Evolutionary conservation across 1,140 invertebrate genomes (phyloP).

Genomic region (Aphelenchoides avenae): DNA sequence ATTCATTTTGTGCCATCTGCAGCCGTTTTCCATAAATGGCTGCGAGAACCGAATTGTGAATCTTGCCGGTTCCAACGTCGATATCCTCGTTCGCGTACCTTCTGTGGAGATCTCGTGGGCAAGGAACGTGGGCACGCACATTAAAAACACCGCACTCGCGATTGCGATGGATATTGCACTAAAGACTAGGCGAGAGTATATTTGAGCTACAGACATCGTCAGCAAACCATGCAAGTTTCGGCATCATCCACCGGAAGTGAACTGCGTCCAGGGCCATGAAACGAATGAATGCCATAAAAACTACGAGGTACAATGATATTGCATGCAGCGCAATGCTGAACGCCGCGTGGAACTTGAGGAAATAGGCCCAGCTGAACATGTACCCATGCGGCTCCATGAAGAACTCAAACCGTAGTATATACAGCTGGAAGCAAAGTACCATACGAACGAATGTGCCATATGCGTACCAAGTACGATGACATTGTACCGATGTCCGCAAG

Average conservation of each 20-base stretch:
- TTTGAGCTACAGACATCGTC: no score
- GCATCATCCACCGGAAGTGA: slow-evolving; percentile 41
- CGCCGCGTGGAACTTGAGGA: slow-evolving; percentile 39
- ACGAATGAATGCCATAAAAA: slow-evolving; percentile 48
- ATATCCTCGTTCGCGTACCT: neutral
- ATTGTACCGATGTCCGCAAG: slow-evolving; percentile 49
- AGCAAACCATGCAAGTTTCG: slow-evolving; percentile 35
- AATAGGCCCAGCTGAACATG: slow-evolving; percentile 15
- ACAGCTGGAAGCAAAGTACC: slow-evolving; percentile 34
- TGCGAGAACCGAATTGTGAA: slow-evolving; percentile 31
- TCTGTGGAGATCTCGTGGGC: slow-evolving; percentile 35
- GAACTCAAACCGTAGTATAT: slow-evolving; percentile 47
- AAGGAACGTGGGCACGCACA: slow-evolving; percentile 40
- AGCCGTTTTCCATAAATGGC: slow-evolving; percentile 29
- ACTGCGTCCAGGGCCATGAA: slow-evolving; percentile 30
- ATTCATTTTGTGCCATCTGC: slow-evolving; percentile 34
- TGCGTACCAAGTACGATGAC: slow-evolving; percentile 39
- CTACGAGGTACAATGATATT: slow-evolving; percentile 46
- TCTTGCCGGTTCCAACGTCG: no score
- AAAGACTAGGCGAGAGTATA: no score
- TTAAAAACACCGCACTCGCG: slow-evolving; percentile 23
- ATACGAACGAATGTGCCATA: neutral
- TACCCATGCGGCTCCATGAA: slow-evolving; percentile 20
- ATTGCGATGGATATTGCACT: slow-evolving; percentile 8
- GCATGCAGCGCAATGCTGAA: slow-evolving; percentile 47